phyloP scores from a whole-genome alignment of 2,888 invertebrate species.

The Conops quadrifasciatus region DNA sequence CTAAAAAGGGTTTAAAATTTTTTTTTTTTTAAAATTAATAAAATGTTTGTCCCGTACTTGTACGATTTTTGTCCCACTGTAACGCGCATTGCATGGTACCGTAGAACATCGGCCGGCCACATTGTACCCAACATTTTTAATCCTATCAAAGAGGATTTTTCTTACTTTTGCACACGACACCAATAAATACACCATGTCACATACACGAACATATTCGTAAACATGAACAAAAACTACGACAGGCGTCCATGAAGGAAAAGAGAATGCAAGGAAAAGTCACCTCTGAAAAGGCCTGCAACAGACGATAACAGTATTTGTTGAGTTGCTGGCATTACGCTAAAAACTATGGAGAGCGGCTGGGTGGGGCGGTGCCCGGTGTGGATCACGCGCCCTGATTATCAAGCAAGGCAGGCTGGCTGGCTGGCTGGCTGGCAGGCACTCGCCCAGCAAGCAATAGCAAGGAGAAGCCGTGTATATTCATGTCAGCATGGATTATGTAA shows the following conservation, averaged over 20 bases:
- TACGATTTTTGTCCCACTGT: conserved; percentile 7
- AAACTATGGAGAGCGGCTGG: neutral
- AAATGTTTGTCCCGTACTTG: neutral
- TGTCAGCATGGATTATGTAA: neutral
- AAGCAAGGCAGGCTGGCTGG: neutral
- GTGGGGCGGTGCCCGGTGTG: conserved; percentile 13
- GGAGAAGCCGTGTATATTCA: neutral
- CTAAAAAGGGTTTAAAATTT: too few relatives aligned
- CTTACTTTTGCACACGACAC: conserved; percentile 41
- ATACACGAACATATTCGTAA: neutral
- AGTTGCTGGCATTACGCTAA: neutral
- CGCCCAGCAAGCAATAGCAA: neutral
- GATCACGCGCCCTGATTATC: conserved; percentile 28
- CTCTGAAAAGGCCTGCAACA: conserved; percentile 33
- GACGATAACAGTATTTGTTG: conserved; percentile 28
- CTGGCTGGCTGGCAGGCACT: neutral
- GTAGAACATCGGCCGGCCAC: neutral
- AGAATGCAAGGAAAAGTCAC: conserved; percentile 43
- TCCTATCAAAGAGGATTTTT: conserved; percentile 44
- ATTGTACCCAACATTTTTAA: conserved; percentile 31
- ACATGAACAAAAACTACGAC: neutral
- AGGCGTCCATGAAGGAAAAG: conserved; percentile 37
- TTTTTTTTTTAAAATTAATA: too few relatives aligned
- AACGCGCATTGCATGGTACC: neutral
- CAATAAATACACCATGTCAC: conserved; percentile 30